Evolutionary conservation across 2,888 invertebrate species (phyloP).

Genomic region (Allacma fusca): DNA sequence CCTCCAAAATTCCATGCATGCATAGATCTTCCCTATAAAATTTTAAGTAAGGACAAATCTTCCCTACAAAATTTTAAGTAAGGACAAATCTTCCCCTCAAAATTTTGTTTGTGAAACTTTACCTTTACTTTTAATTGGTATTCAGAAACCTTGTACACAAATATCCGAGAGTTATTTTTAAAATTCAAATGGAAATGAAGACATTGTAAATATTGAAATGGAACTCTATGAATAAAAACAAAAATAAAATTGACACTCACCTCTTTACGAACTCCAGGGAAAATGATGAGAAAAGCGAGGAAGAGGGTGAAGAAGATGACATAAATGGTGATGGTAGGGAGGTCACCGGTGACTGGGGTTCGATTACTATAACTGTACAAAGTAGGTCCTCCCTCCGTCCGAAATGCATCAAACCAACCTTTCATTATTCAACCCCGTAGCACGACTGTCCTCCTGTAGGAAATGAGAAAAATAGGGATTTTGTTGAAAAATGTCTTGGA

Average conservation of each 20-base stretch:
- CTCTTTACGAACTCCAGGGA: constrained; percentile 95
- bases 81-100: too few species aligned
- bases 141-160: too few species aligned
- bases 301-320: constrained; percentile 90
- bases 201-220: neutral
- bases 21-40: too few species aligned
- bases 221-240: neutral
- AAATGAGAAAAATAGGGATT: neutral
- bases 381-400: constrained; percentile 95
- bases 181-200: too few species aligned
- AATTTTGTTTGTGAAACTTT: too few species aligned
- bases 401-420: constrained; percentile 85
- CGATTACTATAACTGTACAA: constrained; percentile 93
- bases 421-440: constrained; percentile 52
- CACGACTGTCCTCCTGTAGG: constrained; percentile 27
- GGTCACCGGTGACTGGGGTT: constrained; percentile 94
- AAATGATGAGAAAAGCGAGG: constrained; percentile 92
- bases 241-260: constrained; percentile 66
- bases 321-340: constrained; percentile 83
- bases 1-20: too few species aligned
- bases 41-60: too few species aligned
- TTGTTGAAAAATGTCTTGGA: neutral
- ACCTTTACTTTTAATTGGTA: too few species aligned
- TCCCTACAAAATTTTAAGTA: too few species aligned
- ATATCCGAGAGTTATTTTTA: too few species aligned